Percentiles rank a stretch among this genome's conserved stretches.
phyloP scores from a whole-genome alignment of 2,113 vertebrate genomes.

The Epinephelus fuscoguttatus region DNA sequence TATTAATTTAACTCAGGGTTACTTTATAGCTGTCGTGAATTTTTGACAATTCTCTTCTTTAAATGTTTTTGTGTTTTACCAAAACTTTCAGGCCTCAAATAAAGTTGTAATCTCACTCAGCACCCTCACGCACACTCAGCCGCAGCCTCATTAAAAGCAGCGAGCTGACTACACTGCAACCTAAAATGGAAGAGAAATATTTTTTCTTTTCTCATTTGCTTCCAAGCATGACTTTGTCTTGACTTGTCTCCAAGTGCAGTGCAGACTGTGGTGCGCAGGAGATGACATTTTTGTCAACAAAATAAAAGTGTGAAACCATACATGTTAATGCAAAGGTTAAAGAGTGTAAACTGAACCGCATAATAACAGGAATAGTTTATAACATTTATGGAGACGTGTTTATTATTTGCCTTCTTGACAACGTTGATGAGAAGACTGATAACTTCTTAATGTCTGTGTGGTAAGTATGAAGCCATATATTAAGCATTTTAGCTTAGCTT shows the following conservation, averaged over 20 bases:
- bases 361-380: background rate
- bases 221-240: background rate
- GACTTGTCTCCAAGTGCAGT: background rate
- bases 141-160: background rate
- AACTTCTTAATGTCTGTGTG: background rate
- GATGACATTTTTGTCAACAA: background rate
- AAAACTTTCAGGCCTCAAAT: background rate
- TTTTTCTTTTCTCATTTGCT: background rate
- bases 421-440: background rate
- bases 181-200: slow-evolving; percentile 3
- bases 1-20: background rate
- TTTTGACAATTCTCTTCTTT: background rate
- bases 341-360: background rate
- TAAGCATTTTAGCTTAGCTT: background rate
- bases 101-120: slow-evolving; percentile 1
- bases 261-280: too few relatives aligned
- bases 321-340: background rate
- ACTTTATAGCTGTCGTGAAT: background rate
- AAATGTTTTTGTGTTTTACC: background rate
- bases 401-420: background rate
- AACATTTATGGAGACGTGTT: background rate
- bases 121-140: background rate
- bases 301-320: background rate
- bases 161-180: background rate
- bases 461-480: background rate